These are phyloP conservation scores for Xanthia icteritia DNA, from an alignment of 2,888 invertebrate species.

Conservation along the genomic window DNA sequence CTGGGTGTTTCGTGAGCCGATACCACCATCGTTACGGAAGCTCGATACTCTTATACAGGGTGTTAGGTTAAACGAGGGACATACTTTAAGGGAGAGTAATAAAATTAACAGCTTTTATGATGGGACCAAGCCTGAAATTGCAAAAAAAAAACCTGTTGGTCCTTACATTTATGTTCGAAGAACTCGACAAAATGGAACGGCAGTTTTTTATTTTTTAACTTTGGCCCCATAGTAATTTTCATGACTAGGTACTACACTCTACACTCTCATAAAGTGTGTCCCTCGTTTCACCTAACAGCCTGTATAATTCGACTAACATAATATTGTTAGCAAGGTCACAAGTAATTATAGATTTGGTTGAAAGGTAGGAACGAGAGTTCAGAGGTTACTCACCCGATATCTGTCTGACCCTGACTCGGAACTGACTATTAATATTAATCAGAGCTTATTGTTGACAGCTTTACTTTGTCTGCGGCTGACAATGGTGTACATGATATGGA, in stretches of 20 bases:
- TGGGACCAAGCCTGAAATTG: too few relatives aligned
- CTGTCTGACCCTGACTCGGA: slow-evolving; percentile 72
- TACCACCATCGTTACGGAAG: slow-evolving; percentile 80
- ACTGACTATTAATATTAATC: slow-evolving; percentile 74
- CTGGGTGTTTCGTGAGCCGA: slow-evolving; percentile 69
- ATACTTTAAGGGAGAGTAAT: too few relatives aligned
- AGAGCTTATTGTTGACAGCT: slow-evolving; percentile 73
- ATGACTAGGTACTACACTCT: not conserved
- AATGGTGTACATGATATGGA: slow-evolving; percentile 24
- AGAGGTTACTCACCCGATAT: slow-evolving; percentile 82
- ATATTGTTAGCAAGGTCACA: slow-evolving; percentile 75
- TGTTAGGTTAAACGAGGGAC: not conserved
- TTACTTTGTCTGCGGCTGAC: slow-evolving; percentile 57
- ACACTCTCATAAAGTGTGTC: not conserved
- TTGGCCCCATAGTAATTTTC: not conserved
- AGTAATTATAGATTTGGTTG: slow-evolving; percentile 71
- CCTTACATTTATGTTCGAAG: not conserved
- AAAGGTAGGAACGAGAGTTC: slow-evolving; percentile 79
- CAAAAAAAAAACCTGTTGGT: not conserved
- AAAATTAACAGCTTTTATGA: too few relatives aligned
- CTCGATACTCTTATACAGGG: slow-evolving; percentile 62
- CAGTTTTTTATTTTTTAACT: not conserved
- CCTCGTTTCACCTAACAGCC: not conserved
- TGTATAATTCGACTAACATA: slow-evolving; percentile 51
- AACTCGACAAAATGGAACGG: not conserved